Conservation (phyloP, 2,888 invertebrate species). For the Chrysopilus asiliformis region DNA sequence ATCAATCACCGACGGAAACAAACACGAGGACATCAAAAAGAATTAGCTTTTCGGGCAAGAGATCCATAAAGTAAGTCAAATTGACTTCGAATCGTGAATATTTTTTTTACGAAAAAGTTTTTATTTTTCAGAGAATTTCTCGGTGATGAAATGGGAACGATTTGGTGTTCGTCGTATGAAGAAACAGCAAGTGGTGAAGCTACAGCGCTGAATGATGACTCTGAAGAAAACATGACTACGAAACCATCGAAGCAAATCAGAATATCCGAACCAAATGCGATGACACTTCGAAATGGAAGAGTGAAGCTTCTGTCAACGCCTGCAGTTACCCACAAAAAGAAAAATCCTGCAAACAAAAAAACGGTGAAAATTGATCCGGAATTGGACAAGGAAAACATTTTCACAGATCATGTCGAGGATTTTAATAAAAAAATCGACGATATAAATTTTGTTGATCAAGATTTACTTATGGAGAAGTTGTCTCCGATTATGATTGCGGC, state of each 20-base stretch:
- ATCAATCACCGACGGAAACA: conserved; percentile 8
- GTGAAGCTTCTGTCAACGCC: too few species aligned
- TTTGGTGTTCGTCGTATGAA: conserved; percentile 19
- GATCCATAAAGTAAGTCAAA: conserved; percentile 16
- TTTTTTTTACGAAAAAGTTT: background rate
- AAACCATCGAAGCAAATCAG: background rate
- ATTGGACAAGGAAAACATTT: conserved; percentile 2
- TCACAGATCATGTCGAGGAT: background rate
- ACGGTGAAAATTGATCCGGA: background rate
- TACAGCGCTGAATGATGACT: background rate
- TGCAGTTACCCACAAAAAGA: too few species aligned
- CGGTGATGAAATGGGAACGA: conserved; percentile 15
- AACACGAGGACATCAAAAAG: conserved; percentile 12
- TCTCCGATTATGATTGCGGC: too few species aligned
- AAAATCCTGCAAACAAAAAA: background rate
- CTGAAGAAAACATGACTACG: background rate
- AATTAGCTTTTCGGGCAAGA: conserved; percentile 19
- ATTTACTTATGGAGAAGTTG: too few species aligned
- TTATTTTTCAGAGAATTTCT: conserved; percentile 15
- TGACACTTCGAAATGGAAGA: too few species aligned
- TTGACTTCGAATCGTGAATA: background rate
- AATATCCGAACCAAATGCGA: background rate
- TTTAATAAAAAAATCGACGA: background rate
- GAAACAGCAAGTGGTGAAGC: conserved; percentile 12
- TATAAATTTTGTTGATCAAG: too few species aligned